Conservation (phyloP, 1,140 invertebrate genomes). For the Melitaea cinxia region DNA sequence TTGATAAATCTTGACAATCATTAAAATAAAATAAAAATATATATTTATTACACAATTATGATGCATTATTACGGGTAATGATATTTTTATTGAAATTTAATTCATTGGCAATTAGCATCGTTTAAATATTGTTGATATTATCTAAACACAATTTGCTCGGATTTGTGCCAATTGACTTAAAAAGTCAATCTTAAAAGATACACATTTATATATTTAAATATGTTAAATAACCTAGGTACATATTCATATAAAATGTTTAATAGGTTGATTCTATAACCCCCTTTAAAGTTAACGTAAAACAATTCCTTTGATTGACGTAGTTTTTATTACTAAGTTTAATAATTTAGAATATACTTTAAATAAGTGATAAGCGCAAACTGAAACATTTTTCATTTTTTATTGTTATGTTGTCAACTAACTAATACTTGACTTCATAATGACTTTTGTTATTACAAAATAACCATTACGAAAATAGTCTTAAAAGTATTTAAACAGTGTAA, state of each 20-base stretch:
- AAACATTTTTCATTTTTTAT: no score
- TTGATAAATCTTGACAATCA: background rate
- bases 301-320: constrained; percentile 1
- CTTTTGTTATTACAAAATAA: constrained; percentile 3
- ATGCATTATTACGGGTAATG: no score
- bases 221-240: background rate
- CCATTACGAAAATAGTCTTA: background rate
- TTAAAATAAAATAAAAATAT: background rate
- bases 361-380: no score
- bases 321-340: no score
- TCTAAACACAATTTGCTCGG: background rate
- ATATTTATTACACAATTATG: no score
- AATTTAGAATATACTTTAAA: no score
- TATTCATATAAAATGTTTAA: background rate
- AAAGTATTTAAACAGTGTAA: background rate
- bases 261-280: background rate
- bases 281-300: background rate
- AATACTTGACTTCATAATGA: background rate
- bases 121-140: background rate
- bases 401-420: no score
- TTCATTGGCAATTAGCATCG: background rate
- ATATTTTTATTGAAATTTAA: background rate
- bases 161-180: constrained; percentile 12
- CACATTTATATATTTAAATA: background rate
- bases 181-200: background rate